Conservation (phyloP, 2,113 vertebrate species). For the Phaetusa simplex region DNA sequence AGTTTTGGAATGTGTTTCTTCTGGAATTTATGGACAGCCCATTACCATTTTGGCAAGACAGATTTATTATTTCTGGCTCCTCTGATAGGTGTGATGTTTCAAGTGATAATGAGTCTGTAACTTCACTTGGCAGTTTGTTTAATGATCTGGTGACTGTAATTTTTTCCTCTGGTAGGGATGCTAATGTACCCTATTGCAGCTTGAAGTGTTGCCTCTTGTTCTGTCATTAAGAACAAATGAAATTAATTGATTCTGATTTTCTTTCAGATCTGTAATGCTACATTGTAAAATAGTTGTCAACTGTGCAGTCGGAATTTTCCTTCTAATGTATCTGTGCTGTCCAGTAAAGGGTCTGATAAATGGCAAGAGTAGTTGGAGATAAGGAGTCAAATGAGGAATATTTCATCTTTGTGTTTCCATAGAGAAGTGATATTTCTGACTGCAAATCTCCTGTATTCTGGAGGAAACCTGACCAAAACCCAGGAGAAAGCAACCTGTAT, state of each 20-base stretch:
- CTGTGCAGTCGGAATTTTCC: not conserved
- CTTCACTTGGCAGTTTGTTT: constrained; percentile 48
- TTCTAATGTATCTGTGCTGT: not conserved
- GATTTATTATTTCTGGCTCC: constrained; percentile 39
- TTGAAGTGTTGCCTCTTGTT: constrained; percentile 32
- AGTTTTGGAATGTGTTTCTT: not conserved
- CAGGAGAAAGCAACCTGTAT: not conserved
- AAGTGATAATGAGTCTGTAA: constrained; percentile 45
- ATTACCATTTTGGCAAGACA: not conserved
- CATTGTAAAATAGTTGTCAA: not conserved
- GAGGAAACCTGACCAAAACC: not conserved
- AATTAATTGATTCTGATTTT: constrained; percentile 32
- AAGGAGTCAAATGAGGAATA: not conserved
- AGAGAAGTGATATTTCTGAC: not conserved
- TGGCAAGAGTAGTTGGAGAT: not conserved
- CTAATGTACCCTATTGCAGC: constrained; percentile 13
- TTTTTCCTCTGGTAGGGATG: not conserved
- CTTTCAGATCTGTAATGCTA: not conserved
- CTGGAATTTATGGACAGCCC: not conserved
- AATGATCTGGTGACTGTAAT: constrained; percentile 41
- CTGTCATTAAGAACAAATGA: constrained; percentile 38
- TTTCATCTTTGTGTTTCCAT: not conserved
- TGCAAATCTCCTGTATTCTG: not conserved
- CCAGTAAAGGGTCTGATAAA: not conserved
- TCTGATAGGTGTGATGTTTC: constrained; percentile 42